Conservation (phyloP, 2,797 vertebrate genomes). For the Philypnodon macrostomus region DNA sequence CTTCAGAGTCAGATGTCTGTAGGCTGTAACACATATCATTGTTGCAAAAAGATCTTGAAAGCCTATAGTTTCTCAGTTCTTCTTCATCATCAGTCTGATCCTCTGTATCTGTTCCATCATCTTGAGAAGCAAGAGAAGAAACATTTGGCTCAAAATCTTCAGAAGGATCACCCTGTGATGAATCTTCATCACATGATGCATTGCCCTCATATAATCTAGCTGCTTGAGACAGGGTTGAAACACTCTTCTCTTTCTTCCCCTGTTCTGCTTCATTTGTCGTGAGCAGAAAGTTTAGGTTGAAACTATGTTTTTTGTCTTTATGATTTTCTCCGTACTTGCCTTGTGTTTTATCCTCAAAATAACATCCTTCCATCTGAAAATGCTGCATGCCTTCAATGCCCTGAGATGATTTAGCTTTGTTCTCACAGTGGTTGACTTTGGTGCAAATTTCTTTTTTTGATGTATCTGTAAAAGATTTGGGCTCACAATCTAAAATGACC, state of each 20-base stretch:
- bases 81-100: slow-evolving; percentile 59
- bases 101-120: slow-evolving; percentile 40
- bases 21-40: slow-evolving; percentile 17
- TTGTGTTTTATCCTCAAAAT: slow-evolving; percentile 39
- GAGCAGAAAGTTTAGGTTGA: slow-evolving; percentile 7
- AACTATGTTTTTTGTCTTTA: slow-evolving; percentile 15
- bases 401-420: slow-evolving; percentile 47
- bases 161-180: slow-evolving; percentile 54
- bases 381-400: slow-evolving; percentile 47
- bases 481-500: slow-evolving; percentile 44
- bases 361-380: slow-evolving; percentile 27
- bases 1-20: slow-evolving; percentile 11
- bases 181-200: slow-evolving; percentile 60
- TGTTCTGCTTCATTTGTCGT: slow-evolving; percentile 24
- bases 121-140: slow-evolving; percentile 52
- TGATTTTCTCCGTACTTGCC: slow-evolving; percentile 9
- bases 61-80: slow-evolving; percentile 31
- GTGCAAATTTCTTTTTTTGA: slow-evolving; percentile 45
- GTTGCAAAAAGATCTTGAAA: slow-evolving; percentile 8
- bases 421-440: slow-evolving; percentile 43
- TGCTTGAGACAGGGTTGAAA: slow-evolving; percentile 20
- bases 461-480: slow-evolving; percentile 19
- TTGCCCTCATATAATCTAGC: slow-evolving; percentile 46
- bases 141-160: slow-evolving; percentile 74
- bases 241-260: slow-evolving; percentile 24